Evolutionary conservation across 2,797 vertebrate species (phyloP).

Genomic region (Arctocebus calabarensis): DNA sequence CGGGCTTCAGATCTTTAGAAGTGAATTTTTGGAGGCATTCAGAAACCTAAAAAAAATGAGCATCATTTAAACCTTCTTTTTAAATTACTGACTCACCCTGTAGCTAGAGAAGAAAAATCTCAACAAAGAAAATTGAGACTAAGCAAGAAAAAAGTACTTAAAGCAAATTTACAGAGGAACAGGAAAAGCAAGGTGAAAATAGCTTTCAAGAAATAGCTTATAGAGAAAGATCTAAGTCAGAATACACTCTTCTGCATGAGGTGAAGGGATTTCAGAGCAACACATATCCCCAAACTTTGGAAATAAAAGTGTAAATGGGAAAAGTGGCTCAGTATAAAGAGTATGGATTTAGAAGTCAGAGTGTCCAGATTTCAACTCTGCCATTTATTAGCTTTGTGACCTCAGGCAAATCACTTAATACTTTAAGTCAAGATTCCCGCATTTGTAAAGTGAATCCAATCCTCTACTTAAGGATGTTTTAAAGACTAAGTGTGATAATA

Average conservation of each 20-base stretch:
- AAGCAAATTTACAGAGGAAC: constrained; percentile 82
- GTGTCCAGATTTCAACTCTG: constrained; percentile 9
- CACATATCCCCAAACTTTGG: neutral
- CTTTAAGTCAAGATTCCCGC: neutral
- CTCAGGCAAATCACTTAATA: neutral
- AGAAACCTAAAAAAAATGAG: constrained; percentile 86
- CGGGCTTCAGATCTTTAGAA: constrained; percentile 88
- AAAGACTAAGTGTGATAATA: neutral
- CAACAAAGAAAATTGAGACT: constrained; percentile 83
- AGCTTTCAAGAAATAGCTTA: constrained; percentile 19
- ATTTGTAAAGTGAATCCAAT: neutral
- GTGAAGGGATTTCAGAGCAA: neutral
- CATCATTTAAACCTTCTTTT: constrained; percentile 83
- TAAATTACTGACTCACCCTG: constrained; percentile 74
- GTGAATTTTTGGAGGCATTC: constrained; percentile 86
- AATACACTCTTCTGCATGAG: neutral
- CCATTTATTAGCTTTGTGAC: neutral
- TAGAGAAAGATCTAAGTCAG: neutral
- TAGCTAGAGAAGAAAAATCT: constrained; percentile 84
- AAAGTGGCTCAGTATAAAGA: constrained; percentile 30
- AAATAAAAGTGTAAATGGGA: constrained; percentile 72
- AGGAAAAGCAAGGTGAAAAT: constrained; percentile 84
- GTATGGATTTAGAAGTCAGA: neutral
- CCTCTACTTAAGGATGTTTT: neutral
- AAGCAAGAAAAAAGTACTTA: constrained; percentile 85